These are phyloP conservation scores for Cyrtorhinus lividipennis DNA, from an alignment of 1,140 invertebrate genomes.

Conservation along the genomic window DNA sequence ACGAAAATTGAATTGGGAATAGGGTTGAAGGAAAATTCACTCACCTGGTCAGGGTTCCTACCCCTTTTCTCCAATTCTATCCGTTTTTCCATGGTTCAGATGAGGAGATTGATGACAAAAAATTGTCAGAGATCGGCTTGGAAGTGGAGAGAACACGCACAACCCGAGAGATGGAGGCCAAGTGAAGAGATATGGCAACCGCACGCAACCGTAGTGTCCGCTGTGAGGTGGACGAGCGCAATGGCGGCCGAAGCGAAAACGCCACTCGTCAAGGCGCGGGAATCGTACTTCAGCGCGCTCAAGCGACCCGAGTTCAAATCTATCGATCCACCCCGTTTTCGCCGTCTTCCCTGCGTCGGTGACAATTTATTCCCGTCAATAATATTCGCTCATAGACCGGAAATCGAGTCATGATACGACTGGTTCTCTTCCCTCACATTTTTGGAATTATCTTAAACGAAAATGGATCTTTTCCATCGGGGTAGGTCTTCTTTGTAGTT, in stretches of 20 bases:
- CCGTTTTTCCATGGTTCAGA: conserved; percentile 74
- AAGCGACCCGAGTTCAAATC: no score
- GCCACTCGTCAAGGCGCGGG: conserved; percentile 19
- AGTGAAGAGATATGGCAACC: neutral
- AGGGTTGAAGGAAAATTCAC: conserved; percentile 26
- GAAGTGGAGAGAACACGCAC: neutral
- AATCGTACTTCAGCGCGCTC: conserved; percentile 5
- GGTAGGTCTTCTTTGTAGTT: no score
- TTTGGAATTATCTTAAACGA: no score
- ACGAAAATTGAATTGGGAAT: no score
- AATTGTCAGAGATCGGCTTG: neutral
- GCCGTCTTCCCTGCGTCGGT: no score
- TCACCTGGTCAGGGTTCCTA: conserved; percentile 65
- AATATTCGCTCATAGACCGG: no score
- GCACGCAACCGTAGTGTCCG: neutral
- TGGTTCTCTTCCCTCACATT: no score
- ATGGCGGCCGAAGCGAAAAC: conserved; percentile 27
- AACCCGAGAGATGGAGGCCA: neutral
- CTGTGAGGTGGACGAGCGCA: neutral
- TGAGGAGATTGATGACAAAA: no score
- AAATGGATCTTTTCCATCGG: no score
- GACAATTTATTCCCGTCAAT: no score
- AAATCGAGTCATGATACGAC: no score
- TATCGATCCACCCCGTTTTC: no score
- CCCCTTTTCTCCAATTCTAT: conserved; percentile 79